Evolutionary conservation across 2,797 vertebrate species (phyloP).

Genomic region (Remorina albescens): DNA sequence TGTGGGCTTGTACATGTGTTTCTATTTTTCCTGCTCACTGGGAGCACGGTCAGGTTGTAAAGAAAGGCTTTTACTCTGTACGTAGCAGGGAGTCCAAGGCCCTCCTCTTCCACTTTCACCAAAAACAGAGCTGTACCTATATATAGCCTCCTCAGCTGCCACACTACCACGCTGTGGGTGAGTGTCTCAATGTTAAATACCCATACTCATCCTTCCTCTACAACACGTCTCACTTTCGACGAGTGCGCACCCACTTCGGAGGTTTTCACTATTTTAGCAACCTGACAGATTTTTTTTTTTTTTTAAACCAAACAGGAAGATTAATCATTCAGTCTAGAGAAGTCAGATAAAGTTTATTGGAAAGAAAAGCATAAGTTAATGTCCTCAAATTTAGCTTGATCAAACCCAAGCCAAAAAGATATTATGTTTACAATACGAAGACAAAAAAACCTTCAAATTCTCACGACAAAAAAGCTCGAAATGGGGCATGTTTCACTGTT

Average conservation of each 20-base stretch:
- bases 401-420: background rate
- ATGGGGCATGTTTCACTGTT: background rate
- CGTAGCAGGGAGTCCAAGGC: constrained; percentile 23
- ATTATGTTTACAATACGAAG: background rate
- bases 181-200: constrained; percentile 31
- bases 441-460: background rate
- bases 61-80: background rate
- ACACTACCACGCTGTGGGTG: constrained; percentile 43
- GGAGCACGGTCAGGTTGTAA: background rate
- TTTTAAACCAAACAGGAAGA: background rate
- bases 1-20: background rate
- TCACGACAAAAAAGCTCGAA: background rate
- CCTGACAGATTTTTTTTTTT: background rate
- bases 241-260: no score
- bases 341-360: background rate
- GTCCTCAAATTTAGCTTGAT: background rate
- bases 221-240: no score
- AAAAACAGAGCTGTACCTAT: constrained; percentile 71
- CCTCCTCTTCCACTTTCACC: constrained; percentile 70
- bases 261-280: no score
- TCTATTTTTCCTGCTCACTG: background rate
- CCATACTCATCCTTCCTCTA: constrained; percentile 36
- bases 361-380: no score
- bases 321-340: background rate
- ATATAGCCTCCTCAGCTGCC: constrained; percentile 79